Evolutionary conservation across 1,140 invertebrate genomes (phyloP), one percentile per base, ranked within the genome.

Genomic region (Nixonia krombeini): DNA sequence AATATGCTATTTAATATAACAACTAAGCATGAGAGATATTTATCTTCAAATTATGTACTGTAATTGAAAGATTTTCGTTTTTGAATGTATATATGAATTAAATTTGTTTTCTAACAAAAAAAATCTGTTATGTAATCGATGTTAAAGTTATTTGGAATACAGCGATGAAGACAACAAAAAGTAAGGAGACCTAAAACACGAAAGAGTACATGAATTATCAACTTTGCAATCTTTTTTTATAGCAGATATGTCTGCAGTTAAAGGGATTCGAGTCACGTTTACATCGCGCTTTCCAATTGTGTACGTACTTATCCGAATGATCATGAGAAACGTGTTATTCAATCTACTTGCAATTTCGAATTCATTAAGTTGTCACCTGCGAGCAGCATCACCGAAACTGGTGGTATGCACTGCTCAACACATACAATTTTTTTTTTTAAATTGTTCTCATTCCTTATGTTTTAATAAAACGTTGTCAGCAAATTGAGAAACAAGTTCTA

Each of bases 1-100:
- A 46, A 46, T 41, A 29, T 29, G 6, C 35, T 25, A 17, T 46
- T 26, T 45, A 40, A 57, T 23, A 10, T 18, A 57, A 58, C 52
- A 35, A 21, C 6, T 21, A 21, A 21, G 6, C 2, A 21, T 3
- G 21, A 21, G 21, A 21, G 21, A 2, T 3, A 3, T 21, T 21
- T 21, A 3, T 21, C 21, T 21, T 21, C 6, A n/a, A n/a, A n/a
- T n/a, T n/a, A n/a, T n/a, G n/a, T n/a, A n/a, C n/a, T n/a, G n/a
- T n/a, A n/a, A n/a, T n/a, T n/a, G n/a, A n/a, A n/a, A n/a, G n/a
- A n/a, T n/a, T n/a, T n/a, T n/a, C n/a, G n/a, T n/a, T n/a, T n/a
- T n/a, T n/a, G n/a, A n/a, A n/a, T n/a, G n/a, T n/a, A n/a, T n/a
- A n/a, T n/a, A n/a, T n/a, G n/a, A n/a, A n/a, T n/a, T n/a, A n/a